Conservation (phyloP, 1,140 invertebrate species). For the Mizuhopecten yessoensis region DNA sequence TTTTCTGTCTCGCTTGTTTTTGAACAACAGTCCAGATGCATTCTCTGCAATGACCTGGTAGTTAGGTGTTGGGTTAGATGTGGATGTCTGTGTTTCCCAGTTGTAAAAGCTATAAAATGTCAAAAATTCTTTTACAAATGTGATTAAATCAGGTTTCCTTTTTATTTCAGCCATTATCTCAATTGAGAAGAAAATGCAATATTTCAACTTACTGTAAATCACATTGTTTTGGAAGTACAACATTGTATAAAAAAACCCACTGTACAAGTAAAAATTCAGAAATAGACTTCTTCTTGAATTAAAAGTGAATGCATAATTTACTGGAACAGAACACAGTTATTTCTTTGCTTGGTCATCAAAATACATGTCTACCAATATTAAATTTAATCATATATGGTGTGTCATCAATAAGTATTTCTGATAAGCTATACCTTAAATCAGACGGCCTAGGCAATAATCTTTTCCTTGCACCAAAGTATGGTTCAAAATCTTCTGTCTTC, state of each 20-base stretch:
- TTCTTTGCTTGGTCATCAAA: too few species aligned
- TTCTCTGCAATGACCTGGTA: conserved; percentile 88
- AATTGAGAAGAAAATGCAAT: neutral
- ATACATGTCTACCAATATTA: too few species aligned
- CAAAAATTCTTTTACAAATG: too few species aligned
- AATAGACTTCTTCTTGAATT: too few species aligned
- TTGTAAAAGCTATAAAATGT: conserved; percentile 85
- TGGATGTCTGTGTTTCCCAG: conserved; percentile 87
- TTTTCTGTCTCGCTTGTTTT: conserved; percentile 84
- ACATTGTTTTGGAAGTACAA: too few species aligned
- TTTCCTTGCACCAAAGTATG: conserved; percentile 88
- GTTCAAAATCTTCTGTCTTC: conserved; percentile 88
- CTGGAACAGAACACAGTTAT: too few species aligned
- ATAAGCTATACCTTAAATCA: conserved; percentile 88
- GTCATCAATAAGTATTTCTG: neutral
- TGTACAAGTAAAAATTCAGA: too few species aligned
- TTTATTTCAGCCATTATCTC: too few species aligned
- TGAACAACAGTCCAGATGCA: conserved; percentile 87
- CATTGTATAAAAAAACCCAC: too few species aligned
- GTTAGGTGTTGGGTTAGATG: conserved; percentile 88
- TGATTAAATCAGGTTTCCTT: too few species aligned
- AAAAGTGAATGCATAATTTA: too few species aligned
- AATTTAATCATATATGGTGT: neutral
- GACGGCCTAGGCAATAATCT: conserved; percentile 86
- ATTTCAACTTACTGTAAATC: neutral